phyloP scores from a whole-genome alignment of 2,113 vertebrate genomes.

The Ammodytes marinus region DNA sequence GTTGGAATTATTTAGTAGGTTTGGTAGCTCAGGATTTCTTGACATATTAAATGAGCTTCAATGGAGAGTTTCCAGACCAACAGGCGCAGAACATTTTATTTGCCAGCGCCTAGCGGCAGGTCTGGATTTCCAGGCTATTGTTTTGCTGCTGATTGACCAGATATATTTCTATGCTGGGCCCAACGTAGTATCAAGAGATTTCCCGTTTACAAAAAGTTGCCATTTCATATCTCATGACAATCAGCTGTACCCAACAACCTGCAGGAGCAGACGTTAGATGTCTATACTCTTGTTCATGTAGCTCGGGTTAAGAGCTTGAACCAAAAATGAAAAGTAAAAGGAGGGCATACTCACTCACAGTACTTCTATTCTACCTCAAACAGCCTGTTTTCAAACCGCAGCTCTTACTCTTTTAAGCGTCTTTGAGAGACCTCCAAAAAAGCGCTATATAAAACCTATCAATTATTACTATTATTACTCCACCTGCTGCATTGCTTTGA shows the following conservation, averaged over 20 bases:
- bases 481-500: neutral
- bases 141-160: neutral
- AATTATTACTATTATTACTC: too few species aligned
- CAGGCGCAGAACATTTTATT: too few species aligned
- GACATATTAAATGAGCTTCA: too few species aligned
- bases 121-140: neutral
- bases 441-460: too few species aligned
- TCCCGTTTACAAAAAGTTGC: neutral
- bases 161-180: neutral
- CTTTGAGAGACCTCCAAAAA: too few species aligned
- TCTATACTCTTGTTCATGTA: neutral
- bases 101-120: too few species aligned
- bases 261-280: neutral
- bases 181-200: neutral
- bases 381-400: neutral
- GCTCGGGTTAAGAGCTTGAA: neutral
- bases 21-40: too few species aligned
- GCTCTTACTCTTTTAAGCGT: too few species aligned
- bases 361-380: neutral
- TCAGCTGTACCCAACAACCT: neutral
- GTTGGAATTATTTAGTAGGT: neutral
- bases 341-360: neutral
- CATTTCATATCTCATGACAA: neutral
- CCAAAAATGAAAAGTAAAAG: neutral
- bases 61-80: too few species aligned